Evolutionary conservation across 2,113 vertebrate species (phyloP).

Genomic region (Gallinago undulata): DNA sequence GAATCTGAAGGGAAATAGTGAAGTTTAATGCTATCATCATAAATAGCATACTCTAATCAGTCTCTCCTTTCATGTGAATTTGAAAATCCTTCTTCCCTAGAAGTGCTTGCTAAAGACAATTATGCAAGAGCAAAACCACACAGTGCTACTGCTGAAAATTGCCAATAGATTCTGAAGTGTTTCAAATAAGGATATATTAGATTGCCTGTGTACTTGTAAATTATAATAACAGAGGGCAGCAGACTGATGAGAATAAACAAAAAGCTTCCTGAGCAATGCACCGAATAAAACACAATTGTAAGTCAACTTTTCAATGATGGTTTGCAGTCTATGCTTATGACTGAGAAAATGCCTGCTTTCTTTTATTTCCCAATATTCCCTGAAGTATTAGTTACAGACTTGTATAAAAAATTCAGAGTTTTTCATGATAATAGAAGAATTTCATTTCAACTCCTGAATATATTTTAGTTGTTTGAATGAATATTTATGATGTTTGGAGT

Average conservation of each 20-base stretch:
- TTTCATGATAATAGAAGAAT: conserved; percentile 56
- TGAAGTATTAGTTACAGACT: conserved; percentile 59
- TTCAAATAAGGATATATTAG: conserved; percentile 54
- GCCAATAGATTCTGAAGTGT: conserved; percentile 44
- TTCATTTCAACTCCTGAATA: conserved; percentile 63
- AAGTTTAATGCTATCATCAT: conserved; percentile 26
- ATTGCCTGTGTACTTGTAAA: conserved; percentile 4
- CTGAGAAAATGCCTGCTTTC: conserved; percentile 58
- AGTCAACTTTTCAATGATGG: conserved; percentile 54
- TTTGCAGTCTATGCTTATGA: background rate
- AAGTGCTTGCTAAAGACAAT: conserved; percentile 14
- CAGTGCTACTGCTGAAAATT: conserved; percentile 10
- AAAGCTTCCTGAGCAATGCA: conserved; percentile 48
- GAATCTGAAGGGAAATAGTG: background rate
- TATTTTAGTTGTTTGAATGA: conserved; percentile 62
- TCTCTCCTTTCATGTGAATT: conserved; percentile 14
- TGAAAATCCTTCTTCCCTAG: conserved; percentile 22
- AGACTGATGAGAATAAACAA: conserved; percentile 38
- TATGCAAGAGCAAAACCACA: conserved; percentile 9
- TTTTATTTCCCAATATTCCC: conserved; percentile 66
- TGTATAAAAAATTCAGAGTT: conserved; percentile 55
- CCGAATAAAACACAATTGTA: conserved; percentile 51
- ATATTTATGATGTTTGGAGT: conserved; percentile 37
- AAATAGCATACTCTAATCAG: conserved; percentile 2
- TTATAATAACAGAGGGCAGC: conserved; percentile 39